Percentiles rank a stretch among this genome's conserved stretches.
Evolutionary conservation across 2,888 invertebrate species (phyloP).

Genomic region (Thymelicus lineola): DNA sequence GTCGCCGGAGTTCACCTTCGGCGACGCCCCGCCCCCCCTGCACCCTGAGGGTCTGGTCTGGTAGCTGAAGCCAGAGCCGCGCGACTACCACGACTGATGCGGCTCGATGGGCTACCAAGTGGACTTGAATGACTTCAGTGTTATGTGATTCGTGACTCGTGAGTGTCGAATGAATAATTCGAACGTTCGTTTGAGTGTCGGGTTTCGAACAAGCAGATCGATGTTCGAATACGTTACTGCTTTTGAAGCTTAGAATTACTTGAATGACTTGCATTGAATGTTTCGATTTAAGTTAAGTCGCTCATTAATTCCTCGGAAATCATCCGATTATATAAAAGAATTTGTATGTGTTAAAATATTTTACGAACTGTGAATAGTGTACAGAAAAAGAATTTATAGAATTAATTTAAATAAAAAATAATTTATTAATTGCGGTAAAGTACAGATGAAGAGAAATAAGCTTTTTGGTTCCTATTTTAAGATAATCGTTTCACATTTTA

Average conservation of each 20-base stretch:
- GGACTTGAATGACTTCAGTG: slow-evolving; percentile 71
- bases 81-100: slow-evolving; percentile 85
- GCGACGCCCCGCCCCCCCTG: slow-evolving; percentile 79
- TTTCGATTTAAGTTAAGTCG: slow-evolving; percentile 10
- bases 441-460: slow-evolving; percentile 36
- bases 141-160: slow-evolving; percentile 43
- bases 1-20: slow-evolving; percentile 90
- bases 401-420: slow-evolving; percentile 64
- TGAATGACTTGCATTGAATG: background rate
- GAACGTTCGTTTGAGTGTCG: slow-evolving; percentile 20
- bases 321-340: slow-evolving; percentile 8
- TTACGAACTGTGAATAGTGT: slow-evolving; percentile 61
- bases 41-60: slow-evolving; percentile 83
- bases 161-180: background rate
- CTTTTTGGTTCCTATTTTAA: slow-evolving; percentile 83
- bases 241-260: slow-evolving; percentile 10
- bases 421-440: slow-evolving; percentile 73
- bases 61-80: slow-evolving; percentile 86
- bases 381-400: slow-evolving; percentile 72
- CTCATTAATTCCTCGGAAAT: background rate
- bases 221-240: slow-evolving; percentile 7
- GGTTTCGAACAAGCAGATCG: slow-evolving; percentile 11
- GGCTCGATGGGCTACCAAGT: slow-evolving; percentile 80
- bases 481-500: slow-evolving; percentile 67
- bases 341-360: slow-evolving; percentile 39